phyloP scores from a whole-genome alignment of 1,140 invertebrate genomes.

The Homalodisca vitripennis region DNA sequence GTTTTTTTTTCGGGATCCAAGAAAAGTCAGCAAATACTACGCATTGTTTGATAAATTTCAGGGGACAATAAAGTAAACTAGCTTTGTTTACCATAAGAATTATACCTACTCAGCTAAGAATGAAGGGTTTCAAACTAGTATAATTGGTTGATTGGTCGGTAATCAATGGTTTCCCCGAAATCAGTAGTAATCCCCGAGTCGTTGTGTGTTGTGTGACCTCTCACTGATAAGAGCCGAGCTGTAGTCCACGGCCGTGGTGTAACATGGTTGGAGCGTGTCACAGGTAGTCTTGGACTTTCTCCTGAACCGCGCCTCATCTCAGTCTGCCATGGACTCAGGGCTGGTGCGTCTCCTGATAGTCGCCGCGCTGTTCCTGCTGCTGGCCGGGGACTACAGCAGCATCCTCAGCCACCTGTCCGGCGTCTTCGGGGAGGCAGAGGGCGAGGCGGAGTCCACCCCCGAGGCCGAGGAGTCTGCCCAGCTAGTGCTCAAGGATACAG shows the following conservation, averaged over 20 bases:
- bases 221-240: background rate
- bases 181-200: background rate
- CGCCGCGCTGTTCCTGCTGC: constrained; percentile 35
- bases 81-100: too few species aligned
- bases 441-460: background rate
- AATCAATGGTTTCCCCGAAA: background rate
- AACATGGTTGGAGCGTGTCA: background rate
- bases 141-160: too few species aligned
- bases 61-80: too few species aligned
- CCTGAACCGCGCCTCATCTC: background rate
- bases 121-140: too few species aligned
- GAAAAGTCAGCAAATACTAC: too few species aligned
- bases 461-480: background rate
- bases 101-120: too few species aligned
- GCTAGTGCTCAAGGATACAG: background rate
- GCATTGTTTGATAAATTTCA: too few species aligned
- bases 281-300: background rate
- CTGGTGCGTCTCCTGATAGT: constrained; percentile 31
- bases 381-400: constrained; percentile 34
- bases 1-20: too few species aligned
- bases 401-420: constrained; percentile 25
- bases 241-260: background rate
- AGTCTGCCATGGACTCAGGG: constrained; percentile 31
- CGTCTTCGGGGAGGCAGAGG: constrained; percentile 24
- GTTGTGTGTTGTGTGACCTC: background rate